A percentile compares a stretch with the other conserved stretches of the same genome.
Conservation (phyloP, 2,888 invertebrate species). For the Diadegma fenestrale region DNA sequence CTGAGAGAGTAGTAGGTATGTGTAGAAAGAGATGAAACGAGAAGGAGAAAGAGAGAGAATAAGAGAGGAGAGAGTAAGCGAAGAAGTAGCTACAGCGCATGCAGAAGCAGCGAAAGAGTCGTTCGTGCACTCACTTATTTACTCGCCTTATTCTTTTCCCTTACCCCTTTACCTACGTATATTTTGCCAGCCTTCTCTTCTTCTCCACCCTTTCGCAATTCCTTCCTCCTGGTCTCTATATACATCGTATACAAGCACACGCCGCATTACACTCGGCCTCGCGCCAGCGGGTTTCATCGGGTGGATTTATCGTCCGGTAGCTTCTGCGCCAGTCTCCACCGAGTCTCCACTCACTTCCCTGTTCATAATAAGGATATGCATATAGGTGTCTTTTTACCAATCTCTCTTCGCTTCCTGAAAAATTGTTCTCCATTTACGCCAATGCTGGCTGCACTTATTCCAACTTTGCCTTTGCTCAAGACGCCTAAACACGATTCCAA, state of each 20-base stretch:
- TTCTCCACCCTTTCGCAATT: slow-evolving; percentile 47
- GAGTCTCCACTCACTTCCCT: slow-evolving; percentile 56
- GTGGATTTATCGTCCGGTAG: slow-evolving; percentile 72
- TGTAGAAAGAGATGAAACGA: slow-evolving; percentile 45
- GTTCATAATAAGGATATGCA: slow-evolving; percentile 28
- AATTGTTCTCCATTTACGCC: slow-evolving; percentile 44
- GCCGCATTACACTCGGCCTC: slow-evolving; percentile 68
- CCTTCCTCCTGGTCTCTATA: slow-evolving; percentile 47
- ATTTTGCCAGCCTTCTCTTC: slow-evolving; percentile 38
- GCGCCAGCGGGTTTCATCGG: slow-evolving; percentile 69
- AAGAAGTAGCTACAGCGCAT: slow-evolving; percentile 56
- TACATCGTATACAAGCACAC: slow-evolving; percentile 51
- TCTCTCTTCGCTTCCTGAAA: slow-evolving; percentile 18
- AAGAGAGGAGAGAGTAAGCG: slow-evolving; percentile 40
- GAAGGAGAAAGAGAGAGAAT: slow-evolving; percentile 17
- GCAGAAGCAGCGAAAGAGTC: slow-evolving; percentile 66
- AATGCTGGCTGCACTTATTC: background rate
- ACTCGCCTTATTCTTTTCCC: slow-evolving; percentile 72
- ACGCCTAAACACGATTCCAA: background rate
- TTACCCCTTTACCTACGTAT: slow-evolving; percentile 41
- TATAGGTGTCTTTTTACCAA: slow-evolving; percentile 20
- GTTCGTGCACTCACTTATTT: slow-evolving; percentile 77
- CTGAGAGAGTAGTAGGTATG: slow-evolving; percentile 63
- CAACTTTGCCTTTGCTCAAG: background rate
- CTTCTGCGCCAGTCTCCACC: slow-evolving; percentile 60